Evolutionary conservation across 2,888 invertebrate genomes (phyloP).

Genomic region (Steinernema hermaphroditum): DNA sequence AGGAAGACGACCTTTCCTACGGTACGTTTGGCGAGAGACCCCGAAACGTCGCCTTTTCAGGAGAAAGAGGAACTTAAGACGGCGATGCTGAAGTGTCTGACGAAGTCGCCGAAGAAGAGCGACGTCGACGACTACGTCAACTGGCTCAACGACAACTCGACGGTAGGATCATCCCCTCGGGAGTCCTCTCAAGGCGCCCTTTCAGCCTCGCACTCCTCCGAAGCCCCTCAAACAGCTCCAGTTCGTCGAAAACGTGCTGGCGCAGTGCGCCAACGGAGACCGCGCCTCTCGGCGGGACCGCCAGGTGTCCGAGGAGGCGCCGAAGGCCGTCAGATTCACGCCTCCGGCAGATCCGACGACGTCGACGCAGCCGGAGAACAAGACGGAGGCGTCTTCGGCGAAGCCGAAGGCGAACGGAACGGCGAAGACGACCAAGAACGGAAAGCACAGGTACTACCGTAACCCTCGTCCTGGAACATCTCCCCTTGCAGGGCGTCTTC

Average conservation of each 20-base stretch:
- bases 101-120: slow-evolving; percentile 39
- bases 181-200: not conserved
- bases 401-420: not conserved
- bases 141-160: slow-evolving; percentile 39
- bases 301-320: not conserved
- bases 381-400: not conserved
- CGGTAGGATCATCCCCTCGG: slow-evolving; percentile 16
- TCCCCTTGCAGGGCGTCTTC: slow-evolving; percentile 8
- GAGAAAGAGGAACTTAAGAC: slow-evolving; percentile 42
- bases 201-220: slow-evolving; percentile 13
- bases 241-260: not conserved
- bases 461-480: not conserved
- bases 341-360: slow-evolving; percentile 18
- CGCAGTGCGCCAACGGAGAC: not conserved
- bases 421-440: not conserved
- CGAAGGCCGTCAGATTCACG: slow-evolving; percentile 3
- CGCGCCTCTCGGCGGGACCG: not conserved
- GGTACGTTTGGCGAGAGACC: slow-evolving; percentile 16
- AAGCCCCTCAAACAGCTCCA: slow-evolving; percentile 22
- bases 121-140: slow-evolving; percentile 46
- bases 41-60: slow-evolving; percentile 17
- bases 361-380: not conserved
- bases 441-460: not conserved
- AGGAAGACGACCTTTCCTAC: slow-evolving; percentile 3
- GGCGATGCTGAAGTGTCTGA: slow-evolving; percentile 45